Base-by-base conservation (phyloP, 2,797 vertebrate genomes). In the Falco cherrug region DNA sequence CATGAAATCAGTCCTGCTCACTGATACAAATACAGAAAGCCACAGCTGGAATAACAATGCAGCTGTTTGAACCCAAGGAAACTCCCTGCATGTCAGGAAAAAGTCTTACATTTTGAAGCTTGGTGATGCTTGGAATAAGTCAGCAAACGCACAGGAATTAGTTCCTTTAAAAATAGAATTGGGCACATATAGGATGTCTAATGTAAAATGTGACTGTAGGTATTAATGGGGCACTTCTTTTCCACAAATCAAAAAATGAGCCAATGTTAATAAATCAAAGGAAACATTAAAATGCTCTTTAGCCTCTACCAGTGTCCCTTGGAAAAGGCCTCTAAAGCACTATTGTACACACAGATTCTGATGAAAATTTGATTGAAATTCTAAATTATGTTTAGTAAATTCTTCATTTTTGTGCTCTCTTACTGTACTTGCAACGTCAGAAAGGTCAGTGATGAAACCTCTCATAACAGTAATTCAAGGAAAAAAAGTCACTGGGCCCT, bases 191-290 rank as follows among this genome's bases (percentile, higher is more conserved):
- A 87, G 51, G 56, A 60, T 41, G 16, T 87, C 53, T 90, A 73
- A 82, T n/a, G 21, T 73, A 76, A 79, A 93, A 86, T 79, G 61
- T 71, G 45, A 64, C 76, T 39, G 28, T 53, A 5, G 11, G 17
- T 92, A 70, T 87, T 92, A 89, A 93, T 53, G 48, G 51, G 56
- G 3, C 15, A 69, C 59, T 73, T 26, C 21, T 94, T 78, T 71
- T 73, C 80, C 87, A 59, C 68, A 87, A 87, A 87, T 90, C 89
- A 82, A 94, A 96, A 90, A 21, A 43, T 7, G 16, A 86, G 4
- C 18, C 76, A 81, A 61, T 54, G 28, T 69, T 89, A 94, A 87
- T 93, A 92, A 93, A 95, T 94, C 33, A 93, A 76, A 96, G 47
- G 88, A 94, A 79, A 87, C 48, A 51, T 56, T 90, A 73, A 93